These are phyloP conservation scores for Norana najaformis DNA, from an alignment of 2,888 invertebrate genomes.

Conservation along the genomic window DNA sequence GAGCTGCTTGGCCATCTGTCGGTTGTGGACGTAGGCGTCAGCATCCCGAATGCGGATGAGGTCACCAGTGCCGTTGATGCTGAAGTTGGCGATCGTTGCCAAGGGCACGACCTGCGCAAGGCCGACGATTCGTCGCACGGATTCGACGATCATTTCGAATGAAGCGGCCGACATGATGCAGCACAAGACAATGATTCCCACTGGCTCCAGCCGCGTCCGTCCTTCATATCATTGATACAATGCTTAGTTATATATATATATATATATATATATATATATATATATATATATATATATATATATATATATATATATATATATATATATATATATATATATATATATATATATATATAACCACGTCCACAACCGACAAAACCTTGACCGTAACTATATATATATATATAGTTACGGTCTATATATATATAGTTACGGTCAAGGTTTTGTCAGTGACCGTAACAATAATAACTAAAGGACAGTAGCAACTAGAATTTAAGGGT, in stretches of 20 bases:
- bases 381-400: no score
- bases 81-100: neutral
- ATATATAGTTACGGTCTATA: no score
- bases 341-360: no score
- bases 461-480: no score
- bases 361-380: no score
- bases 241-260: neutral
- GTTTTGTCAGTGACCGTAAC: no score
- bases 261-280: neutral
- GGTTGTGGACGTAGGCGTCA: neutral
- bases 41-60: conserved; percentile 29
- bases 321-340: no score
- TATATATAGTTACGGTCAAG: no score
- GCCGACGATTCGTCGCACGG: conserved; percentile 55
- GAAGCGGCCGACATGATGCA: conserved; percentile 61
- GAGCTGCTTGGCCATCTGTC: conserved; percentile 44
- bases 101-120: conserved; percentile 38
- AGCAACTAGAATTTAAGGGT: no score
- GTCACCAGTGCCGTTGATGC: neutral
- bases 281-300: neutral
- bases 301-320: no score
- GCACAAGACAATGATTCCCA: conserved; percentile 58
- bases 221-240: conserved; percentile 34
- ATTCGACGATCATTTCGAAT: conserved; percentile 57
- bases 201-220: conserved; percentile 59